A percentile compares a stretch with the other conserved stretches of the same genome.
Evolutionary conservation across 2,113 vertebrate genomes (phyloP).

Genomic region (Salvelinus fontinalis): DNA sequence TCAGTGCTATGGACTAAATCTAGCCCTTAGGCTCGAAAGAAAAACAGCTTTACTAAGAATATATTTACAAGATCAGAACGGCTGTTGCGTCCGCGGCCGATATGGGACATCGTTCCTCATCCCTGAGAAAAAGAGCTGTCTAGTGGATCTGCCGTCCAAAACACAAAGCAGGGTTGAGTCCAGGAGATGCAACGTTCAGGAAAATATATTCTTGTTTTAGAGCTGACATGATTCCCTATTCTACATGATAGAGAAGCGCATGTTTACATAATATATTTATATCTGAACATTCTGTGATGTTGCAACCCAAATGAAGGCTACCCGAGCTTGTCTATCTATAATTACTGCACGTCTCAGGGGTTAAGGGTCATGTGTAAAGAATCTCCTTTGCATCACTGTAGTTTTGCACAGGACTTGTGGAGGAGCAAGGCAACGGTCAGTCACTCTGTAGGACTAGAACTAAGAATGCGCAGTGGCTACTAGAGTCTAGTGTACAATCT

Average conservation of each 20-base stretch:
- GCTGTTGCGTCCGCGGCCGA: not conserved
- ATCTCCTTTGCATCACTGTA: conserved; percentile 51
- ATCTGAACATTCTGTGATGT: too few relatives aligned
- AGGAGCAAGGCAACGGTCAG: conserved; percentile 26
- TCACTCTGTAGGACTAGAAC: conserved; percentile 11
- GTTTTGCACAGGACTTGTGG: conserved; percentile 6
- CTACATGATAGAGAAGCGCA: too few relatives aligned
- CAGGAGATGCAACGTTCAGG: not conserved
- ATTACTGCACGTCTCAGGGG: conserved; percentile 19
- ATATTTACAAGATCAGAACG: conserved; percentile 19
- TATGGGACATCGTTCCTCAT: not conserved
- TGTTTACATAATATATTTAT: too few relatives aligned
- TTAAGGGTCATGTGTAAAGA: conserved; percentile 32
- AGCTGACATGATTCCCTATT: too few relatives aligned
- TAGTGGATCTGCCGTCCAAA: conserved; percentile 26
- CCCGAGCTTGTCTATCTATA: not conserved
- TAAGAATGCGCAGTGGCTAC: conserved; percentile 4
- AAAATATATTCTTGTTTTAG: too few relatives aligned
- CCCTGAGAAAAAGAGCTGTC: conserved; percentile 32
- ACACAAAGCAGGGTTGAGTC: not conserved
- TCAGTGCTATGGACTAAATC: too few relatives aligned
- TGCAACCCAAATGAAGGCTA: too few relatives aligned
- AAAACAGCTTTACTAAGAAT: conserved; percentile 33
- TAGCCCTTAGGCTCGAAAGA: not conserved
- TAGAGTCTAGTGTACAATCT: conserved; percentile 53